Base-by-base conservation (phyloP, 1,140 invertebrate species). In the Drosophila auraria region DNA sequence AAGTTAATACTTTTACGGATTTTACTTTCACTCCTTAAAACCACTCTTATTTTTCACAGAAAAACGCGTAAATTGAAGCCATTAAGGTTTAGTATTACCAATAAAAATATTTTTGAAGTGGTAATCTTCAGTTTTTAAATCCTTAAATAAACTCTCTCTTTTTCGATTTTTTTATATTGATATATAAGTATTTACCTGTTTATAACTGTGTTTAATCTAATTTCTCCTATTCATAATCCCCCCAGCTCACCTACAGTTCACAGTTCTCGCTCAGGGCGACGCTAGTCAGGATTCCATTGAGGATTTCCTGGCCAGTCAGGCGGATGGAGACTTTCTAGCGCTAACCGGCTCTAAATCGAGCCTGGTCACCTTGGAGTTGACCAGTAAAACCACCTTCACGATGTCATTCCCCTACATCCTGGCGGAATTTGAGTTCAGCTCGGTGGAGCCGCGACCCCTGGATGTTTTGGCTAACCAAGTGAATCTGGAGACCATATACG, bases 361-460 rank as follows among this genome's bases (percentile, higher is more conserved):
- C 27, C 23, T 89, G 4, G 5, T 78, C 5, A 86, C 84, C 0
- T 56, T 92, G 45, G 83, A 92, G 33, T 17, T 91, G 36, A 72
- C 51, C 15, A 44, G 49, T 57, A 84, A 82, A 27, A 33, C 25
- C 4, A 47, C 8, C 2, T 25, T 11, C 4, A 36, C 54, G 2
- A 27, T 68, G 27, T 57, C 66, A 4, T 63, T 86, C 30, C 87
- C 87, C 6, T 92, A 79, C 14, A 20, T 57, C 1, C 15, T 74
- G 9, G 62, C 70, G 5, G 17, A 2, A n/a, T 57, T 57, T 3
- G 53, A 74, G 1, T 51, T 40, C 0, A 12, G 11, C 0, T 15
- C n/a, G 5, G 40, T 50, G n/a, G 54, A 72, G 12, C 27, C 17
- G 2, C 68, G 80, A 4, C 83, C 87, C 0, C 15, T 89, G 25